A percentile compares a stretch with the other conserved stretches of the same genome.
Evolutionary conservation across 2,888 invertebrate genomes (phyloP).

Genomic region (Andrena hattorfiana): DNA sequence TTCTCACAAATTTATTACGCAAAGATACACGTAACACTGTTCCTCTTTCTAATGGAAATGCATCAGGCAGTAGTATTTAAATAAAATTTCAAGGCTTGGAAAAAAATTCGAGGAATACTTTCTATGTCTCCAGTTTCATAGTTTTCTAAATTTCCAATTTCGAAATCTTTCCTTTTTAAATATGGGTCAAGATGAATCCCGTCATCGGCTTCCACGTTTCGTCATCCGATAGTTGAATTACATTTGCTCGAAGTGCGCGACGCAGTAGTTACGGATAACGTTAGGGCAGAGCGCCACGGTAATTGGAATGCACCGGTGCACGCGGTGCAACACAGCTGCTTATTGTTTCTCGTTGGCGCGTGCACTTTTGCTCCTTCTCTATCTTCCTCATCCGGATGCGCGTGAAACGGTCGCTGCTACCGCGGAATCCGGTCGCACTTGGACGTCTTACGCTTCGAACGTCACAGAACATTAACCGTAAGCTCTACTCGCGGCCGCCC

Average conservation of each 20-base stretch:
- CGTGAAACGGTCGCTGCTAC: conserved; percentile 61
- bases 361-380: conserved; percentile 49
- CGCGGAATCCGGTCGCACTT: conserved; percentile 65
- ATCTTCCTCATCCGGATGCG: conserved; percentile 57
- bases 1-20: too few relatives aligned
- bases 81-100: too few relatives aligned
- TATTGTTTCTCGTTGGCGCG: conserved; percentile 50
- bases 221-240: conserved; percentile 29
- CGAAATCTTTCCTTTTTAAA: too few relatives aligned
- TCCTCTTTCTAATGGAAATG: too few relatives aligned
- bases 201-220: too few relatives aligned
- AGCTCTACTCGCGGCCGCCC: conserved; percentile 37
- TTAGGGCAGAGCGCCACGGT: conserved; percentile 23
- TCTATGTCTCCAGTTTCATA: too few relatives aligned
- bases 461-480: conserved; percentile 66
- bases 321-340: conserved; percentile 39
- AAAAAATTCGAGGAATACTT: too few relatives aligned
- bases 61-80: too few relatives aligned
- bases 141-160: too few relatives aligned
- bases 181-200: too few relatives aligned
- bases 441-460: conserved; percentile 52
- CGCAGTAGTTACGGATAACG: conserved; percentile 46
- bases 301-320: conserved; percentile 64
- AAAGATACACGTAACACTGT: too few relatives aligned
- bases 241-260: not conserved